phyloP scores from a whole-genome alignment of 2,113 vertebrate species.

The Megaceryle maxima region DNA sequence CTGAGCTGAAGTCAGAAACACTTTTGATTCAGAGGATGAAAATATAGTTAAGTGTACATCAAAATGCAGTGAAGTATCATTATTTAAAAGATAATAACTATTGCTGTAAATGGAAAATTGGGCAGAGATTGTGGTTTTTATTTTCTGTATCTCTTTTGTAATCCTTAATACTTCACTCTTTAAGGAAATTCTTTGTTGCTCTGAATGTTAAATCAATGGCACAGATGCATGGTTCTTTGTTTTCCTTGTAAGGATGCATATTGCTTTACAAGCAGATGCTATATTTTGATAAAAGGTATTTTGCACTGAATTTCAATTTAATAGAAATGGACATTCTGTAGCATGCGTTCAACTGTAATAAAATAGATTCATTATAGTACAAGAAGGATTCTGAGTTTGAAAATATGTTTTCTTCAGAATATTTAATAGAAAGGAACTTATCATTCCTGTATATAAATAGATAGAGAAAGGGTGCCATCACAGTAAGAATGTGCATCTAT shows the following conservation, averaged over 20 bases:
- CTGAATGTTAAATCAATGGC: conserved; percentile 14
- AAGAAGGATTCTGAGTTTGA: neutral
- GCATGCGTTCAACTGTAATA: conserved; percentile 20
- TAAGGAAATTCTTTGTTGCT: neutral
- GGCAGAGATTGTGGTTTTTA: neutral
- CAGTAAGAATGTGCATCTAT: neutral
- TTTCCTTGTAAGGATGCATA: neutral
- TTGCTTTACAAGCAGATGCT: conserved; percentile 3
- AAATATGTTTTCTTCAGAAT: conserved; percentile 41
- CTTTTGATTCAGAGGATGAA: neutral
- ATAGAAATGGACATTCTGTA: conserved; percentile 33
- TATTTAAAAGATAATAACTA: neutral
- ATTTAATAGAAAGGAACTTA: conserved; percentile 43
- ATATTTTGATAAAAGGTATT: conserved; percentile 39
- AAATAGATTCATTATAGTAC: conserved; percentile 51
- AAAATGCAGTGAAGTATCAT: neutral
- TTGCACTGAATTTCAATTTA: conserved; percentile 29
- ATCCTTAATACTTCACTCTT: neutral
- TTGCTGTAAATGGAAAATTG: neutral
- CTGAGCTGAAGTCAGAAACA: neutral
- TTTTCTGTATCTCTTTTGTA: neutral
- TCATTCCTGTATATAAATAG: conserved; percentile 15
- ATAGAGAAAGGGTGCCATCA: conserved; percentile 37
- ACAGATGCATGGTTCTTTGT: neutral
- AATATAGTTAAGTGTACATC: neutral